Evolutionary conservation across 2,797 vertebrate genomes (phyloP).

Genomic region (Neostethus bicornis): DNA sequence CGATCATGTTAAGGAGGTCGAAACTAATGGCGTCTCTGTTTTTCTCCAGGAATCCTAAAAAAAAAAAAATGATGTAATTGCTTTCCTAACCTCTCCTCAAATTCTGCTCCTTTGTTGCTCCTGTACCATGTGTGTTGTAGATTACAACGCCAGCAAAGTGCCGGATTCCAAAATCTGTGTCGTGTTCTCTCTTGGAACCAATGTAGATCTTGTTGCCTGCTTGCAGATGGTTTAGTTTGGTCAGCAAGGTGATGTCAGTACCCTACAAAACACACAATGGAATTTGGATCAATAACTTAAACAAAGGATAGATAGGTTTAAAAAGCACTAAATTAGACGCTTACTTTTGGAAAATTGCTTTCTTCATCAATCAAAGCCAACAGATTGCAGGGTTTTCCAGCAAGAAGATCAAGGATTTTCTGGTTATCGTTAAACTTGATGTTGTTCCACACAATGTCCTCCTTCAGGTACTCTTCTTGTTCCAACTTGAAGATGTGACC

Average conservation of each 20-base stretch:
- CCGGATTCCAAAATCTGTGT: slow-evolving; percentile 85
- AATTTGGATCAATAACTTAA: not conserved
- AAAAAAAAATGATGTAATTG: not conserved
- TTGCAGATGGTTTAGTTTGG: slow-evolving; percentile 87
- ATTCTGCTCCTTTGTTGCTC: not conserved
- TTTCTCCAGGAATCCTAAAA: slow-evolving; percentile 92
- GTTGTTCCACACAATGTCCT: slow-evolving; percentile 85
- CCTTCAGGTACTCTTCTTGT: slow-evolving; percentile 88
- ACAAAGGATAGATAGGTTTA: not conserved
- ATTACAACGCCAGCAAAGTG: slow-evolving; percentile 90
- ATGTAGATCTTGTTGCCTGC: slow-evolving; percentile 78
- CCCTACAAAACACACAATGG: slow-evolving; percentile 76
- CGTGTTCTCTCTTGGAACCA: slow-evolving; percentile 79
- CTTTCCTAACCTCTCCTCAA: fast-evolving
- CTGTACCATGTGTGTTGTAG: slow-evolving; percentile 87
- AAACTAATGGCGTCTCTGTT: slow-evolving; percentile 89
- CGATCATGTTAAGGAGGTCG: slow-evolving; percentile 84
- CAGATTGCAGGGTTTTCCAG: slow-evolving; percentile 84
- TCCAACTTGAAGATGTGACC: slow-evolving; percentile 90
- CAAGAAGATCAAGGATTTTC: slow-evolving; percentile 86
- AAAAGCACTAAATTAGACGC: not conserved
- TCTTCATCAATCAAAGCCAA: slow-evolving; percentile 92
- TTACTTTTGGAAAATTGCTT: slow-evolving; percentile 90
- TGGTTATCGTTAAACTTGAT: slow-evolving; percentile 88
- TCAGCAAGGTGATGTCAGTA: slow-evolving; percentile 88